Evolutionary conservation across 2,113 vertebrate species (phyloP), one percentile per base, ranked within the genome.

Genomic region (Mesembrinibis cayennensis): DNA sequence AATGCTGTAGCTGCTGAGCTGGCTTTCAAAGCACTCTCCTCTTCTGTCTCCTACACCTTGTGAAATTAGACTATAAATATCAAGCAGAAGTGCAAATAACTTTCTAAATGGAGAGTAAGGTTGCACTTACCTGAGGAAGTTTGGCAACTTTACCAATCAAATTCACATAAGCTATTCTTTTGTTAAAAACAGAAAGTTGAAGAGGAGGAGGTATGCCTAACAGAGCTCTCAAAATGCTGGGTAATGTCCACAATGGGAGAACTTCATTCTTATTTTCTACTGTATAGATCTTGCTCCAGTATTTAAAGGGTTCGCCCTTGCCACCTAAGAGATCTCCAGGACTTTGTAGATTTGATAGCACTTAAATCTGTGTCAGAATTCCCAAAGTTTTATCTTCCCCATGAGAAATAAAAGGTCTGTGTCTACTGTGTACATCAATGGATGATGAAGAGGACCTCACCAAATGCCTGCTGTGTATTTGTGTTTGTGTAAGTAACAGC

Each of bases 341-440:
- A 76, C 25, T 55, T 17, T 32, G 20, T 47, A 94, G 30, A 58
- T 95, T 86, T 73, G 84, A 91, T 50, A 92, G 74, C 70, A 53
- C 70, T 97, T 94, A 82, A 66, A 72, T 87, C 11, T 52, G 30
- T 87, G 38, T 47, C 77, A 91, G 59, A 96, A 76, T 66, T 76
- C 61, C 87, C 77, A 1, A 59, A 55, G 53, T 38, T 81, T 82
- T 89, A 34, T 53, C 52, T 77, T 90, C 10, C 38, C 36, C 13
- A 13, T 15, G 29, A 86, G 65, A 96, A 96, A 93, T 65, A 87
- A 87, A 92, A 83, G 45, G 21, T 49, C 50, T 70, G 8, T 72
- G 11, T 74, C 52, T 32, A 78, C 61, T 30, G 19, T 32, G n/a
- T 55, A 52, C 26, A 34, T 61, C 91, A 90, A 56, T 49, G 34